phyloP scores from a whole-genome alignment of 1,140 invertebrate genomes.

The Drosophila kohkoa region DNA sequence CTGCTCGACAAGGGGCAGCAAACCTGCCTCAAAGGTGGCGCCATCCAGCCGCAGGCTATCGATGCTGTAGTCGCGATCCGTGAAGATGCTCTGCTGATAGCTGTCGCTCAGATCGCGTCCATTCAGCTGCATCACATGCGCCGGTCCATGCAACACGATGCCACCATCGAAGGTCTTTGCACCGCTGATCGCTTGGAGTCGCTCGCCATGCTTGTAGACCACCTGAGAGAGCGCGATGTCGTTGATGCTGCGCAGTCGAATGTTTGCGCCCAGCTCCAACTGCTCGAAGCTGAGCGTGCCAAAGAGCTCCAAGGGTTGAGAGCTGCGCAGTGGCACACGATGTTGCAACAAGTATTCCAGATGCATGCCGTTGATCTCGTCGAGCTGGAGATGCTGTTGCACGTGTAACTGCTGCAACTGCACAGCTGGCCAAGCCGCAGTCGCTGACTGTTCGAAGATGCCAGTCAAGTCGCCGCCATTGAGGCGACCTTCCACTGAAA shows the following conservation, averaged over 20 bases:
- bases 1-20: conserved; percentile 9
- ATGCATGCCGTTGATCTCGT: conserved; percentile 62
- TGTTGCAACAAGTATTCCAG: conserved; percentile 67
- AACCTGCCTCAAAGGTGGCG: conserved; percentile 56
- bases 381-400: conserved; percentile 38
- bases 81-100: conserved; percentile 67
- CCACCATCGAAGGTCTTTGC: conserved; percentile 58
- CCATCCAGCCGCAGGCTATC: conserved; percentile 68
- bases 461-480: conserved; percentile 40
- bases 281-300: conserved; percentile 70
- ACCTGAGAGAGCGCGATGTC: conserved; percentile 58
- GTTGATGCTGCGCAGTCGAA: conserved; percentile 62
- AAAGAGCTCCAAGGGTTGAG: conserved; percentile 59
- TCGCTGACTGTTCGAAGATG: conserved; percentile 37
- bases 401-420: conserved; percentile 37
- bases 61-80: conserved; percentile 67
- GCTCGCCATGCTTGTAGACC: conserved; percentile 48
- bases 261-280: conserved; percentile 49
- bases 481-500: conserved; percentile 45
- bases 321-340: conserved; percentile 53
- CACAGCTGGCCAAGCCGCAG: conserved; percentile 45
- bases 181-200: conserved; percentile 58
- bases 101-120: conserved; percentile 65
- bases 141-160: conserved; percentile 57
- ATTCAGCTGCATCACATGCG: conserved; percentile 65